Conservation (phyloP, 1,140 invertebrate species). For the Papilio helenus region DNA sequence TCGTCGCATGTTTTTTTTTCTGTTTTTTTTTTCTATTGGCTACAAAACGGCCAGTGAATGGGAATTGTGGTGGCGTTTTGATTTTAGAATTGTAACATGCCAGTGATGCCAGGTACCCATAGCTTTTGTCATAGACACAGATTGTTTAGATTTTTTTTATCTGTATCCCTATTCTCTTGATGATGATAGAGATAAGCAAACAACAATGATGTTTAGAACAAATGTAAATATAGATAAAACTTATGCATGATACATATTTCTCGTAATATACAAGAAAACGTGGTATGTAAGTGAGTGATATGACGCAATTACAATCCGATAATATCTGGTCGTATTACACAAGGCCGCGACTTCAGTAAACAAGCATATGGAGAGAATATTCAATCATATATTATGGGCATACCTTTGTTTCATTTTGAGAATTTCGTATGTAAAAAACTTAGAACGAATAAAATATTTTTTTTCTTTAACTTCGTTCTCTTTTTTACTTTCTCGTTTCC, state of each 20-base stretch:
- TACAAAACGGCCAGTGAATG: conserved; percentile 32
- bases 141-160: conserved; percentile 12
- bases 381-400: neutral
- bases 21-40: conserved; percentile 19
- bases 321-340: conserved; percentile 25
- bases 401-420: neutral
- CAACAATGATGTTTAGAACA: neutral
- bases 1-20: conserved; percentile 42
- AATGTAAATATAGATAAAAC: neutral
- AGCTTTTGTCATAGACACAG: conserved; percentile 15
- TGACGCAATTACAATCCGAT: conserved; percentile 17
- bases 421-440: neutral
- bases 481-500: too few relatives aligned
- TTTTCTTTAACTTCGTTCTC: too few relatives aligned
- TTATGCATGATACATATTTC: neutral
- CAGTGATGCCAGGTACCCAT: conserved; percentile 11
- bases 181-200: neutral
- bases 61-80: conserved; percentile 32
- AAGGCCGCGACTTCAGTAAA: conserved; percentile 12
- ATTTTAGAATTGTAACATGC: conserved; percentile 28
- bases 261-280: neutral
- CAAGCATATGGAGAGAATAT: neutral
- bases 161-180: neutral
- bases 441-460: neutral
- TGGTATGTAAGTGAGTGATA: neutral